Evolutionary conservation across 2,113 vertebrate species (phyloP).

Genomic region (Tiliqua scincoides): DNA sequence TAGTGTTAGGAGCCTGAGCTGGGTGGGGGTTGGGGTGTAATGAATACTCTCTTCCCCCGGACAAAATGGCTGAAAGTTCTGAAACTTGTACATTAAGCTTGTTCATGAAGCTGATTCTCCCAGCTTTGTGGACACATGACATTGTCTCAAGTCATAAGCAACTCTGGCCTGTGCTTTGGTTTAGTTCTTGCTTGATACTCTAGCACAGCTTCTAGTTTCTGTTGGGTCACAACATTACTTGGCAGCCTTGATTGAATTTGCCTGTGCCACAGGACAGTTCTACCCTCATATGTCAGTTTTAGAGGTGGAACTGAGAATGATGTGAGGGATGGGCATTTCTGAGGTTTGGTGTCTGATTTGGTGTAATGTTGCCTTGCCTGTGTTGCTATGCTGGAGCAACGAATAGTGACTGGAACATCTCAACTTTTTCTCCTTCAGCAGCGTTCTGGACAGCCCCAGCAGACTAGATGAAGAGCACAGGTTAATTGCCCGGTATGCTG

Average conservation of each 20-base stretch:
- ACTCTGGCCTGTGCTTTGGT: fast-evolving
- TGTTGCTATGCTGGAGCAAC: fast-evolving
- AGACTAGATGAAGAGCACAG: conserved; percentile 93
- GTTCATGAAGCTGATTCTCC: too few relatives aligned
- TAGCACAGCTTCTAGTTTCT: not conserved
- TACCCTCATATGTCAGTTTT: not conserved
- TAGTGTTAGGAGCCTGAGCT: conserved; percentile 58
- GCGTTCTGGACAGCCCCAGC: conserved; percentile 91
- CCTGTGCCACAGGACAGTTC: not conserved
- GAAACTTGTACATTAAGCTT: too few relatives aligned
- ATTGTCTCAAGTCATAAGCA: fast-evolving
- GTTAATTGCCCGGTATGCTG: conserved; percentile 93
- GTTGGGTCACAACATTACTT: not conserved
- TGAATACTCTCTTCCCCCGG: not conserved
- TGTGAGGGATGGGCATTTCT: too few relatives aligned
- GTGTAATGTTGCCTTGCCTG: fast-evolving
- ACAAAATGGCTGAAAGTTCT: not conserved
- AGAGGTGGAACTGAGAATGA: fast-evolving
- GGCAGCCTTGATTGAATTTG: not conserved
- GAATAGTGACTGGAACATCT: conserved; percentile 12
- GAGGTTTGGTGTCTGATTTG: not conserved
- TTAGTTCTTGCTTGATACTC: fast-evolving
- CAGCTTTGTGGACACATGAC: fast-evolving
- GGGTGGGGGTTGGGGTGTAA: not conserved
- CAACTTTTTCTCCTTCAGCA: conserved; percentile 66